Evolutionary conservation across 37 sponge, comb jelly and placozoan genomes (phyloP), one percentile per base, ranked within the genome.

Genomic region (Halichondria panicea): DNA sequence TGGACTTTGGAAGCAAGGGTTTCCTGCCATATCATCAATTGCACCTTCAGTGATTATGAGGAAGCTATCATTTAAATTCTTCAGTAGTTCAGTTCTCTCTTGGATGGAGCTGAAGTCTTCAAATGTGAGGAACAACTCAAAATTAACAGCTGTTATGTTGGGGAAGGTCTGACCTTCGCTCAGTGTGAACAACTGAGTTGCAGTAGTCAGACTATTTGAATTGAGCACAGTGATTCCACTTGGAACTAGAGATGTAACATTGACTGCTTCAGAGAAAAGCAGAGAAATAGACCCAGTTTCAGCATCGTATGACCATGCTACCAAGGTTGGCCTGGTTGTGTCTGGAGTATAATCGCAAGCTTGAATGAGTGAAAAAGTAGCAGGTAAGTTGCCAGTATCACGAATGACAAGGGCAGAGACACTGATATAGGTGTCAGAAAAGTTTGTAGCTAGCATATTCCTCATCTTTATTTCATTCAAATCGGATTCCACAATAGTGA

Each of bases 251-350:
- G 96, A 92, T 13, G 80, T 62, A 50, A 86, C 55, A 56, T 93
- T 89, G 60, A 93, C 90, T 24, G 90, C 74, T 69, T 93, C 94
- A 39, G 79, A 60, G 70, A 93, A 93, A 58, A 85, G 72, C 15
- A 93, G 77, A 24, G 83, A 76, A 12, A 93, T 61, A 21, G 67
- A n/a, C 19, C 84, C 84, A 41, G 19, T 2, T 3, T 66, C 31
- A 24, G 82, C 90, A 73, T 86, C 63, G 58, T 76, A 77, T 21
- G 74, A 71, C 72, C 82, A 95, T 21, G 40, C 62, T 13, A 50
- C 65, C 18, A 95, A 73, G 6, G 18, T 19, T 5, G 96, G 96
- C 4, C 22, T 56, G 32, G 89, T 85, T 0, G 52, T 72, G 68
- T 93, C 94, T 24, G 72, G 53, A 37, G 74, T 82, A 63, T 60